Evolutionary conservation across 2,797 vertebrate genomes (phyloP), one percentile per base, ranked within the genome.

Genomic region (Hippocampus kuda): DNA sequence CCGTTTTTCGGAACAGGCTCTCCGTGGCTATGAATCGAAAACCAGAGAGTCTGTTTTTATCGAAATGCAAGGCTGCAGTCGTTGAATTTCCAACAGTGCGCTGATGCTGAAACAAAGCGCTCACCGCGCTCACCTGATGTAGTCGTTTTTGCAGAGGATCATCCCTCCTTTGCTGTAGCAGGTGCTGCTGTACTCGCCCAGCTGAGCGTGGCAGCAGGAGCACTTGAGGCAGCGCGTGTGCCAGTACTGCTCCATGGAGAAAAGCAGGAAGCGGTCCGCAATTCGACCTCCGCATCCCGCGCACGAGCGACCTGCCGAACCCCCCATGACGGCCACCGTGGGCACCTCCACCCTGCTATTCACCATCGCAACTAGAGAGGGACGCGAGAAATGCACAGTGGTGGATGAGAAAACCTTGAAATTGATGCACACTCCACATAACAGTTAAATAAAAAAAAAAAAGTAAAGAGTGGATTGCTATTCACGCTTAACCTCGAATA

Each of bases 121-220:
- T 27, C 30, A 56, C 26, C 1, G 18, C 7, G 22, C 81, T 77
- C 78, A 92, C 92, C 92, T 90, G 81, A 92, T 90, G 85, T 93
- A 93, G 87, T 93, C 91, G 59, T 92, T 90, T 84, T 87, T 89
- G 84, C 91, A 93, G 79, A 93, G 91, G 80, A 93, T 91, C 92
- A 93, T 91, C 73, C 92, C 92, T 54, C 89, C 90, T 77, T 91
- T 92, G 81, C 91, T 92, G 90, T 92, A 93, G 86, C 92, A 93
- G 84, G 88, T 91, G 83, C 89, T 91, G 88, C 91, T 91, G 77
- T 91, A 90, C 76, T 92, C 90, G 13, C 90, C 91, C 84, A 93
- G 87, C 85, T 91, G 91, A 61, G 91, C 90, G 30, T 92, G 90
- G 86, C 92, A 93, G 84, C 92, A 93, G 8, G 91, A 92, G 74